Evolutionary conservation across 2,888 invertebrate species (phyloP).

Genomic region (Ecliptopera silaceata): DNA sequence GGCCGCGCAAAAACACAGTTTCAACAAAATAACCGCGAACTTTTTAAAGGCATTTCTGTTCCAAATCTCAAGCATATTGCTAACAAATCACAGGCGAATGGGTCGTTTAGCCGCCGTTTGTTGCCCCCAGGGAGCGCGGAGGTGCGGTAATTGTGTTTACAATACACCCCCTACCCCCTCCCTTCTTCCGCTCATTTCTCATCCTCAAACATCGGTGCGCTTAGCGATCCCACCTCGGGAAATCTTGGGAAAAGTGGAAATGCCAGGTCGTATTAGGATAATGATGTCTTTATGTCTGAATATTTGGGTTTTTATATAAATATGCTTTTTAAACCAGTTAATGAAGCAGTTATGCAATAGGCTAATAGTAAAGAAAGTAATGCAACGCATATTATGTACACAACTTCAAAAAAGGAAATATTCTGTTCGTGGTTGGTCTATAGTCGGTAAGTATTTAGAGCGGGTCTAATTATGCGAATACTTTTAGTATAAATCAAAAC

Average conservation of each 20-base stretch:
- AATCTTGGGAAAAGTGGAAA: slow-evolving; percentile 62
- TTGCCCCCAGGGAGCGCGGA: slow-evolving; percentile 57
- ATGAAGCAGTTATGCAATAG: too few relatives aligned
- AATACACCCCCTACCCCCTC: slow-evolving; percentile 57
- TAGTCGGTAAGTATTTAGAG: too few relatives aligned
- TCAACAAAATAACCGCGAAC: slow-evolving; percentile 48
- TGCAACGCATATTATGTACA: too few relatives aligned
- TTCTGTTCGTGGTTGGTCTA: too few relatives aligned
- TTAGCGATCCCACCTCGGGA: slow-evolving; percentile 72
- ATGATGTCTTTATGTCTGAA: slow-evolving; percentile 26
- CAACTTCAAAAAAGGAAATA: too few relatives aligned
- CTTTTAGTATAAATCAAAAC: too few relatives aligned
- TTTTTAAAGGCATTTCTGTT: slow-evolving; percentile 69
- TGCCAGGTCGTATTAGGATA: slow-evolving; percentile 42
- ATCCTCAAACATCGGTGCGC: slow-evolving; percentile 71
- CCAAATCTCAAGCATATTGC: slow-evolving; percentile 81
- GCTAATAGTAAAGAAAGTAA: too few relatives aligned
- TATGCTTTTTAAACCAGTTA: background rate
- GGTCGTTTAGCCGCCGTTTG: slow-evolving; percentile 81
- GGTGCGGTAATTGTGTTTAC: slow-evolving; percentile 73
- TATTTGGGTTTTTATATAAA: background rate
- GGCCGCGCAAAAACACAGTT: slow-evolving; percentile 43
- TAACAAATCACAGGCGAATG: slow-evolving; percentile 81
- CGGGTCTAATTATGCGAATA: too few relatives aligned
- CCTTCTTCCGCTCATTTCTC: slow-evolving; percentile 72